Evolutionary conservation across 2,888 invertebrate species (phyloP).

Genomic region (Tetranychus truncatus): DNA sequence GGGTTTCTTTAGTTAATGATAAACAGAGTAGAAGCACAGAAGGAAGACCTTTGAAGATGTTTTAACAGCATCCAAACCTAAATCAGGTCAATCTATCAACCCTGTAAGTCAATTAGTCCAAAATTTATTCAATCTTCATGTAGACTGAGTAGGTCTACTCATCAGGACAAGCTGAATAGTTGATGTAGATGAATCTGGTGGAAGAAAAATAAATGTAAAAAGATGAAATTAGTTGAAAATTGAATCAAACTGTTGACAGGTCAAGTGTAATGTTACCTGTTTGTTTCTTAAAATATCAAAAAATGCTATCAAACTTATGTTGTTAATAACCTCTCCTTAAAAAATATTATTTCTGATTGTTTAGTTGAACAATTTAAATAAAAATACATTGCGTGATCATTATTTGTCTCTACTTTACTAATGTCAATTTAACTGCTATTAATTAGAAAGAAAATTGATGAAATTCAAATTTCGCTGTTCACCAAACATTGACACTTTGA

Average conservation of each 20-base stretch:
- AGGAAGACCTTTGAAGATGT: not conserved
- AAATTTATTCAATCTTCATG: not conserved
- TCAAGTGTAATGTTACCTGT: not conserved
- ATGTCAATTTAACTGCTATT: too few relatives aligned
- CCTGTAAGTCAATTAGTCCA: not conserved
- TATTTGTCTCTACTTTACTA: too few relatives aligned
- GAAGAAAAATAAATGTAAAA: not conserved
- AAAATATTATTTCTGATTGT: too few relatives aligned
- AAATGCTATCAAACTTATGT: too few relatives aligned
- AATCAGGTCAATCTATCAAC: not conserved
- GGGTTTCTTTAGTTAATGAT: not conserved
- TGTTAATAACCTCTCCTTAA: not conserved
- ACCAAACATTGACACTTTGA: too few relatives aligned
- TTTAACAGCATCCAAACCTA: not conserved
- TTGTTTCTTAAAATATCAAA: not conserved
- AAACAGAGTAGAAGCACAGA: not conserved
- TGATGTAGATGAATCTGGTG: not conserved
- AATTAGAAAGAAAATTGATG: too few relatives aligned
- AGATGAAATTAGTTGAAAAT: not conserved
- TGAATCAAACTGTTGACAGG: slow-evolving; percentile 1
- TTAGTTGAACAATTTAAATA: too few relatives aligned
- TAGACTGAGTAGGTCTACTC: not conserved
- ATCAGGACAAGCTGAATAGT: not conserved
- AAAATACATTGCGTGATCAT: too few relatives aligned
- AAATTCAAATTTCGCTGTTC: too few relatives aligned